Conservation (phyloP, 2,888 invertebrate species). For the Ennomos erosarius region DNA sequence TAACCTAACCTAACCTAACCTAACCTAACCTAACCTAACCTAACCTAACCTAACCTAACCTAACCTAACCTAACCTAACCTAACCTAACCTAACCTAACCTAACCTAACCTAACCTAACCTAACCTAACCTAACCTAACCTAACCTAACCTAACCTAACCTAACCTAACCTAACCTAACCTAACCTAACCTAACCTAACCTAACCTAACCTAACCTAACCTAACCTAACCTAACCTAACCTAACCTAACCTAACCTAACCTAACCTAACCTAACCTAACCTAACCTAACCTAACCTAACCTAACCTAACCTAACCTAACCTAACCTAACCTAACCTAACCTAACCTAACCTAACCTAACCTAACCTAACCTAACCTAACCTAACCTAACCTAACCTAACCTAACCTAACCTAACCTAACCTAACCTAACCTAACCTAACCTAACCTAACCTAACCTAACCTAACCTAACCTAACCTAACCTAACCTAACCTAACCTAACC, state of each 20-base stretch:
- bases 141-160: slow-evolving; percentile 1
- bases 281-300: slow-evolving; percentile 1
- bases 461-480: slow-evolving; percentile 1
- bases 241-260: slow-evolving; percentile 1
- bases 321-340: slow-evolving; percentile 1
- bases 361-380: slow-evolving; percentile 1
- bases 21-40: slow-evolving; percentile 1
- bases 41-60: slow-evolving; percentile 1
- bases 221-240: slow-evolving; percentile 1
- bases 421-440: slow-evolving; percentile 1
- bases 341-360: slow-evolving; percentile 1
- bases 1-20: slow-evolving; percentile 1
- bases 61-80: slow-evolving; percentile 1
- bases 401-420: slow-evolving; percentile 1
- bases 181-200: slow-evolving; percentile 1
- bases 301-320: slow-evolving; percentile 1
- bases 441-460: slow-evolving; percentile 1
- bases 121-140: slow-evolving; percentile 1
- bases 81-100: slow-evolving; percentile 1
- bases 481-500: slow-evolving; percentile 1
- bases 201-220: slow-evolving; percentile 1
- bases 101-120: slow-evolving; percentile 1
- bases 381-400: slow-evolving; percentile 1
- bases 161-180: slow-evolving; percentile 1
- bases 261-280: slow-evolving; percentile 1